A percentile compares a stretch with the other conserved stretches of the same genome.
Evolutionary conservation across 2,888 invertebrate species (phyloP).

Genomic region (Caenorhabditis afra): DNA sequence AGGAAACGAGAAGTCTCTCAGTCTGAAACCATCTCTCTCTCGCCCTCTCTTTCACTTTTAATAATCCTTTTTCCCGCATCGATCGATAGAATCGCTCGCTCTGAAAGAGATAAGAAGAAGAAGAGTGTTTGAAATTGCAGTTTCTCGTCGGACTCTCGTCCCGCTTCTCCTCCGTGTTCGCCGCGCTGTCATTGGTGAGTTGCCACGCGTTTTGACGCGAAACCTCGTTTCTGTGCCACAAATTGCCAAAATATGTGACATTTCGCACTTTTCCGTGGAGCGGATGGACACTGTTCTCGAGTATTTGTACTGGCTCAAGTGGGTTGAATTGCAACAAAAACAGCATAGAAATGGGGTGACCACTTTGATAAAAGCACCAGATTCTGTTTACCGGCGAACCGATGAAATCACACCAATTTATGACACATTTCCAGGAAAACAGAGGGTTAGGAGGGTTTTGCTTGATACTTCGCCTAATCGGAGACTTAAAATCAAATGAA

Average conservation of each 20-base stretch:
- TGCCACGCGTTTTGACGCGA: conserved; percentile 13
- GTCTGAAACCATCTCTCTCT: conserved; percentile 14
- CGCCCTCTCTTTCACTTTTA: not conserved
- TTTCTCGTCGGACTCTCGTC: too few relatives aligned
- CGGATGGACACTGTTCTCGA: conserved; percentile 26
- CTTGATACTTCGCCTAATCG: not conserved
- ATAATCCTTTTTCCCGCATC: not conserved
- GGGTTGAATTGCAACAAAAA: conserved; percentile 5
- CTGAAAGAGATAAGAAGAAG: too few relatives aligned
- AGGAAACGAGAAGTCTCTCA: not conserved
- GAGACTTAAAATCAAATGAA: not conserved
- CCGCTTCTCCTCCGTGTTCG: not conserved
- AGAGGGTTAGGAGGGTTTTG: not conserved
- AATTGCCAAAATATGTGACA: not conserved
- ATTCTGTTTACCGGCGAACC: not conserved
- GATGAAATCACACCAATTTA: not conserved
- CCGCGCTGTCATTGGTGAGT: conserved; percentile 36
- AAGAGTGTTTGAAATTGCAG: too few relatives aligned
- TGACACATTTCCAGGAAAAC: not conserved
- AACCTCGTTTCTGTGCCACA: not conserved
- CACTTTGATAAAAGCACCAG: not conserved
- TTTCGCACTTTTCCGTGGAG: not conserved
- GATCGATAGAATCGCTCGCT: too few relatives aligned
- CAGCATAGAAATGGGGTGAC: conserved; percentile 1
- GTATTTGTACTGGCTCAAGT: conserved; percentile 36